phyloP scores from a whole-genome alignment of 2,888 invertebrate genomes.

The Cyrtodaria siliqua region DNA sequence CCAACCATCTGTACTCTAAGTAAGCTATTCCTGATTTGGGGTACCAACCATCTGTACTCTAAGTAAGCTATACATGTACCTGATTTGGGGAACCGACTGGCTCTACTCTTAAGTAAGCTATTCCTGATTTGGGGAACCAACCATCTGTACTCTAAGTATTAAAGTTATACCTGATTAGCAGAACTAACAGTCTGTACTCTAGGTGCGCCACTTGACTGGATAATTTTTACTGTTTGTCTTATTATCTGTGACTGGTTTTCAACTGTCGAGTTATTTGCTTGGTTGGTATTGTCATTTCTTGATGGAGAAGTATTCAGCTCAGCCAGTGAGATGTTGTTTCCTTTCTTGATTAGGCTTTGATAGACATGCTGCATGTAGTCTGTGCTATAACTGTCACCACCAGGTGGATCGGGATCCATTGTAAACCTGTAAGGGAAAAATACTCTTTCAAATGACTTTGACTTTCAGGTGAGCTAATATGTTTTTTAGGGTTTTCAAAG shows the following conservation, averaged over 20 bases:
- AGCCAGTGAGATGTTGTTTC: constrained; percentile 45
- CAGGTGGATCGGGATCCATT: constrained; percentile 30
- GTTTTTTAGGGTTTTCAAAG: no score
- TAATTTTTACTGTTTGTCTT: constrained; percentile 57
- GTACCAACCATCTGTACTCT: no score
- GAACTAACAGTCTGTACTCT: neutral
- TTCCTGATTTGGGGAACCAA: no score
- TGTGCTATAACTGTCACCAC: constrained; percentile 18
- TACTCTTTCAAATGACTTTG: no score
- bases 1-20: no score
- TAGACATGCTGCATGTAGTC: constrained; percentile 44
- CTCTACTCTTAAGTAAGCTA: no score
- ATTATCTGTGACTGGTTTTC: constrained; percentile 49
- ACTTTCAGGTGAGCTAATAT: no score
- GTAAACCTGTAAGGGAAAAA: neutral
- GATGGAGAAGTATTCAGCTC: constrained; percentile 34
- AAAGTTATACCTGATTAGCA: no score
- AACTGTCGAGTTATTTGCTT: constrained; percentile 9
- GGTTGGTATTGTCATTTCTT: neutral
- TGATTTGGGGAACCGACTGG: no score
- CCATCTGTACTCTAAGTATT: no score
- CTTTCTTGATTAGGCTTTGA: constrained; percentile 48
- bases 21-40: no score
- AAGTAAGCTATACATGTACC: constrained; percentile 25
- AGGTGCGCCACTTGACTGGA: constrained; percentile 53